Percentiles rank a stretch among this genome's conserved stretches.
These are phyloP conservation scores for Tinea trinotella DNA, from an alignment of 2,888 invertebrate genomes.

Conservation along the genomic window DNA sequence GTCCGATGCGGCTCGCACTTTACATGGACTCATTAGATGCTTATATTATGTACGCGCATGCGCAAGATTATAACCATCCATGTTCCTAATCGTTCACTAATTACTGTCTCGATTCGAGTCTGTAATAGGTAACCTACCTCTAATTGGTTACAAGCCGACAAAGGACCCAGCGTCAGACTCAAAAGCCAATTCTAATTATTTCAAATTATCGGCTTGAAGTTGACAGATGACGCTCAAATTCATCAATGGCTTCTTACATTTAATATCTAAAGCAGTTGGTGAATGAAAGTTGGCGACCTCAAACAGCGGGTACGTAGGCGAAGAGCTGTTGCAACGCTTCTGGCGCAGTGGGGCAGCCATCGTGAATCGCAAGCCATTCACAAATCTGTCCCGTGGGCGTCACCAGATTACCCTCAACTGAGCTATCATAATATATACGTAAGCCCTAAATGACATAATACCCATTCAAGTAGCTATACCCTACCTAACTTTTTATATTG, in stretches of 20 bases:
- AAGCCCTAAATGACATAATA: neutral
- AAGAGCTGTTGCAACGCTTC: conserved; percentile 48
- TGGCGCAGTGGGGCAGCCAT: conserved; percentile 21
- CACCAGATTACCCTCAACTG: conserved; percentile 16
- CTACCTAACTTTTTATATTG: too few relatives aligned
- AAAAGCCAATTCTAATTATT: conserved; percentile 12
- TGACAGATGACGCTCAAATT: conserved; percentile 7
- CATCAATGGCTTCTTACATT: conserved; percentile 8
- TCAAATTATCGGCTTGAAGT: neutral
- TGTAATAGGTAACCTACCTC: neutral
- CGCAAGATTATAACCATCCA: conserved; percentile 3
- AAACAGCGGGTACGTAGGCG: conserved; percentile 50
- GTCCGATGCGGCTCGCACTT: neutral
- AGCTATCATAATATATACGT: conserved; percentile 14
- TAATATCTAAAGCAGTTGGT: conserved; percentile 24
- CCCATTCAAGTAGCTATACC: too few relatives aligned
- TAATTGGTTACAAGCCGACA: conserved; percentile 1
- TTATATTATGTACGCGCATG: neutral
- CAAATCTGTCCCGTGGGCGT: conserved; percentile 26
- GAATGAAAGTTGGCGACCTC: conserved; percentile 72
- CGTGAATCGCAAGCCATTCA: conserved; percentile 26
- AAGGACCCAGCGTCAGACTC: neutral
- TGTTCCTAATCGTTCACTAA: conserved; percentile 9
- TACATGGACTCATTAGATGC: conserved; percentile 5
- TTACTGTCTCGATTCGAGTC: conserved; percentile 9